A percentile compares a stretch with the other conserved stretches of the same genome.
These are phyloP conservation scores for Uropetala carovei DNA, from an alignment of 2,888 invertebrate genomes.

Conservation along the genomic window DNA sequence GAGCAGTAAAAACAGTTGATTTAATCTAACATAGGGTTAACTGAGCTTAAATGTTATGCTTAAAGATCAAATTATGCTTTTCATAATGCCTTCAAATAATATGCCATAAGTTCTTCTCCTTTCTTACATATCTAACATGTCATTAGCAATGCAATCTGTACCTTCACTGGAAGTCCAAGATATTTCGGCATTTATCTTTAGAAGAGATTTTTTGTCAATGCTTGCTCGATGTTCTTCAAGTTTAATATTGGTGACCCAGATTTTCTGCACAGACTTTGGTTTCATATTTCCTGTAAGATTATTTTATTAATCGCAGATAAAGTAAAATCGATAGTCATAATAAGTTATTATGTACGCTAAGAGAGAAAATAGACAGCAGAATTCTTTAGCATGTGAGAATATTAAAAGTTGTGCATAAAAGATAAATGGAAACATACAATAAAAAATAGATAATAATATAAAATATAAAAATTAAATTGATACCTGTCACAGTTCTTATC, in stretches of 20 bases:
- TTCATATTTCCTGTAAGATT: neutral
- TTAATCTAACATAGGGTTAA: too few species aligned
- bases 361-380: neutral
- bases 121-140: neutral
- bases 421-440: neutral
- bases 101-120: too few species aligned
- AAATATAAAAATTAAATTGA: neutral
- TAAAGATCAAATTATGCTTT: too few species aligned
- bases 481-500: conserved; percentile 42
- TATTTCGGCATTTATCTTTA: conserved; percentile 5
- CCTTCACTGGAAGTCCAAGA: conserved; percentile 42
- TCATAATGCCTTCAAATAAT: too few species aligned
- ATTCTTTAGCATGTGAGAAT: neutral
- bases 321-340: neutral
- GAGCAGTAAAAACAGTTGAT: too few species aligned
- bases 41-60: too few species aligned
- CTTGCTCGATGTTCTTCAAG: neutral
- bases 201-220: neutral
- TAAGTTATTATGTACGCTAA: neutral
- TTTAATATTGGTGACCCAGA: neutral
- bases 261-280: neutral
- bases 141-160: neutral
- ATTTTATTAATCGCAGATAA: neutral
- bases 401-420: neutral
- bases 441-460: too few species aligned